Conservation (phyloP, 2,888 invertebrate species). For the Coecobrya sp. region DNA sequence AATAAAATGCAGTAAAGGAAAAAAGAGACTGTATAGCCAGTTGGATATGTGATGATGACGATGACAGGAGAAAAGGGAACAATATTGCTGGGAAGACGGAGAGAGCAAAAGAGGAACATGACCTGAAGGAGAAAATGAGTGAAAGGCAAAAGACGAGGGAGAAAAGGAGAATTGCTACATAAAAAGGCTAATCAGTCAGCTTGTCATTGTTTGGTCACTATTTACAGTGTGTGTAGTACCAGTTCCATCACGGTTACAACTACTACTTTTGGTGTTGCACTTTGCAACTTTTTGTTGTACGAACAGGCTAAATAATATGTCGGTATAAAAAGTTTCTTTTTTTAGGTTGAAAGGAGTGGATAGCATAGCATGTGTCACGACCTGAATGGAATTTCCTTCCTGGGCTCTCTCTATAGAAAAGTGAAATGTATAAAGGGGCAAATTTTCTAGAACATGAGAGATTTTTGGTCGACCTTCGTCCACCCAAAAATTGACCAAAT, state of each 20-base stretch:
- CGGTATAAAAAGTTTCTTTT: slow-evolving; percentile 11
- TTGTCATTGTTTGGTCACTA: slow-evolving; percentile 81
- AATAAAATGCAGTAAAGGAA: slow-evolving; percentile 74
- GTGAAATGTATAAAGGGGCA: too few relatives aligned
- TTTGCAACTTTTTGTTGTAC: slow-evolving; percentile 5
- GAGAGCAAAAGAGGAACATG: slow-evolving; percentile 20
- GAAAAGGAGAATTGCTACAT: slow-evolving; percentile 67
- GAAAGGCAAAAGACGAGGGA: slow-evolving; percentile 14
- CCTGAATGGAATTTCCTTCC: slow-evolving; percentile 23
- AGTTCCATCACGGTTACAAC: too few relatives aligned
- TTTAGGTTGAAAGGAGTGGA: neutral
- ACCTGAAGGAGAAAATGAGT: slow-evolving; percentile 60
- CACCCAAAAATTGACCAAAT: slow-evolving; percentile 25
- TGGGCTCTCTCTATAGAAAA: neutral
- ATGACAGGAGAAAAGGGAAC: slow-evolving; percentile 44
- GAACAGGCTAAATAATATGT: neutral
- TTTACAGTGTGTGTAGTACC: slow-evolving; percentile 28
- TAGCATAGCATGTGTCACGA: neutral
- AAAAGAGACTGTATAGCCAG: neutral
- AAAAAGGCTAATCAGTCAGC: slow-evolving; percentile 83
- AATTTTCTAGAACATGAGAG: neutral
- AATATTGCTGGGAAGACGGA: slow-evolving; percentile 22
- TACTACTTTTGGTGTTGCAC: neutral
- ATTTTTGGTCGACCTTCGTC: slow-evolving; percentile 13
- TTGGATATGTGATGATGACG: slow-evolving; percentile 15